These are phyloP conservation scores for Anticlea derivata DNA, from an alignment of 2,888 invertebrate genomes.

Conservation along the genomic window DNA sequence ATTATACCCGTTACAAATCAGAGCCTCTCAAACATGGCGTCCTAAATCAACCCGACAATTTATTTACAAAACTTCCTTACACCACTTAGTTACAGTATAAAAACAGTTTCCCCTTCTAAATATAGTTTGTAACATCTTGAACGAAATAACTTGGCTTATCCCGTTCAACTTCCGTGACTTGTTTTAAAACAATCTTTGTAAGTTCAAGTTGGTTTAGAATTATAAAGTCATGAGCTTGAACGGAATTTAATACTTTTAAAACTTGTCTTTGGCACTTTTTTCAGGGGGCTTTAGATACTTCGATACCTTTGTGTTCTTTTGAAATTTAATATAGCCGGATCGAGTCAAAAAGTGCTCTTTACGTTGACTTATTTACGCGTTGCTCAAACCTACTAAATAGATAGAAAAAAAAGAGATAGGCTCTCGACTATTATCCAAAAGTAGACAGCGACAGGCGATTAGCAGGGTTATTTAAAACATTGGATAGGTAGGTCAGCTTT, in stretches of 20 bases:
- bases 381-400: no score
- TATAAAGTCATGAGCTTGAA: constrained; percentile 20
- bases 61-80: constrained; percentile 34
- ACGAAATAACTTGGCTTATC: constrained; percentile 26
- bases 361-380: no score
- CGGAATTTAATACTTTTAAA: constrained; percentile 19
- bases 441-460: no score
- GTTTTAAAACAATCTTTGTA: constrained; percentile 25
- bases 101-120: constrained; percentile 35
- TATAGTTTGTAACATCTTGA: constrained; percentile 39
- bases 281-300: neutral
- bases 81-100: constrained; percentile 34
- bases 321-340: constrained; percentile 15
- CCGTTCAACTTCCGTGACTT: constrained; percentile 31
- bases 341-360: no score
- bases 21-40: constrained; percentile 7
- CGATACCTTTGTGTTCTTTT: constrained; percentile 3
- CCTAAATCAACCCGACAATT: constrained; percentile 32
- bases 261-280: constrained; percentile 16
- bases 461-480: no score
- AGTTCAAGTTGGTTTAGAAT: constrained; percentile 20
- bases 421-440: no score
- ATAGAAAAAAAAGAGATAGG: no score
- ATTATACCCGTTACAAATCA: constrained; percentile 19
- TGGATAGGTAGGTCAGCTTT: no score